Evolutionary conservation across 2,113 vertebrate species (phyloP).

Genomic region (Cnemophilus loriae): DNA sequence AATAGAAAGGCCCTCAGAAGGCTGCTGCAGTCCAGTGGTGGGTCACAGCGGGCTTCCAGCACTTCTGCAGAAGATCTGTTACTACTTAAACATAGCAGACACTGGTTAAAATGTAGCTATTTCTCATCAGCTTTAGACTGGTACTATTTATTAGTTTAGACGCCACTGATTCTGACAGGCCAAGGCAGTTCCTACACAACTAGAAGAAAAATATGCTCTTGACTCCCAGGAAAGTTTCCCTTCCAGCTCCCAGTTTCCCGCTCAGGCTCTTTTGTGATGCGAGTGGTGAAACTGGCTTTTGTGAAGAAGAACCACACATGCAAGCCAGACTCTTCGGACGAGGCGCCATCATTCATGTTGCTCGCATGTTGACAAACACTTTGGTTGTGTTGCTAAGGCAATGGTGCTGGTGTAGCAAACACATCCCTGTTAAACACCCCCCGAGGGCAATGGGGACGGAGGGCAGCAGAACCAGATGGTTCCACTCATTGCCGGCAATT

Average conservation of each 20-base stretch:
- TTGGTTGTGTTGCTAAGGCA: slow-evolving; percentile 32
- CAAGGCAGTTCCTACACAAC: neutral
- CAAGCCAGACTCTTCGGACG: neutral
- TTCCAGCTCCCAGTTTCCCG: neutral
- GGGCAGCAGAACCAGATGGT: slow-evolving; percentile 19
- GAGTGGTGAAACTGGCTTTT: slow-evolving; percentile 1
- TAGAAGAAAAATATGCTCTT: slow-evolving; percentile 10
- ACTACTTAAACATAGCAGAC: neutral
- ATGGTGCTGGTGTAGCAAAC: neutral
- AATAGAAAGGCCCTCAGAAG: neutral
- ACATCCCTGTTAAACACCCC: neutral
- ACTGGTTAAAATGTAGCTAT: neutral
- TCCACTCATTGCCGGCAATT: slow-evolving; percentile 2
- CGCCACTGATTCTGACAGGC: neutral
- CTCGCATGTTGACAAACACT: slow-evolving; percentile 27
- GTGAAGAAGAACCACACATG: slow-evolving; percentile 33
- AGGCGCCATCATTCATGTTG: neutral
- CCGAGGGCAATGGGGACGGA: neutral
- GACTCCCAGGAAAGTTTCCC: neutral
- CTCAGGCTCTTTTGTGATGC: neutral
- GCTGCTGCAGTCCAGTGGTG: neutral
- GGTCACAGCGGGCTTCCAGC: neutral
- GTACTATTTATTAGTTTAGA: neutral
- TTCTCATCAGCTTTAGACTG: neutral
- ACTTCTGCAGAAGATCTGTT: neutral